These are phyloP conservation scores for Scophthalmus maximus DNA, from an alignment of 2,113 vertebrate species.

Conservation along the genomic window DNA sequence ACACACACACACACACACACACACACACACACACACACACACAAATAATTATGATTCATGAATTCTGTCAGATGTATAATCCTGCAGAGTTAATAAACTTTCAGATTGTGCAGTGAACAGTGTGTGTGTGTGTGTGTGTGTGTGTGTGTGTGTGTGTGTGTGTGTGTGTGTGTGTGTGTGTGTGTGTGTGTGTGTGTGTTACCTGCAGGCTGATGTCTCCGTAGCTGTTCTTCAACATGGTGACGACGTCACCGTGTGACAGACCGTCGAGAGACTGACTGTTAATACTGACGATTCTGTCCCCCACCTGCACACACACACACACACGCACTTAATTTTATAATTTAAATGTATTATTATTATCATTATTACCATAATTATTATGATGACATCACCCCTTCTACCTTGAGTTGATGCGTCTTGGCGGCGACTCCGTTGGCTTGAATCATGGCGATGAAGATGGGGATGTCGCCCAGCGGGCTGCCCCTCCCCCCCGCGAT, in stretches of 20 bases:
- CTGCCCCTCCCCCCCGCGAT: conserved; percentile 96
- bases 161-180: conserved; percentile 6
- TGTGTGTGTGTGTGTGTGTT: conserved; percentile 41
- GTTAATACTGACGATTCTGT: conserved; percentile 96
- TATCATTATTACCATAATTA: not conserved
- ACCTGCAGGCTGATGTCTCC: conserved; percentile 94
- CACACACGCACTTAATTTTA: conserved; percentile 81
- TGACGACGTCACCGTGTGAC: conserved; percentile 91
- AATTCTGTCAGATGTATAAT: no score
- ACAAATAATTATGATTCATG: not conserved
- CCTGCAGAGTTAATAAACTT: no score
- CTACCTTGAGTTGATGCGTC: conserved; percentile 90
- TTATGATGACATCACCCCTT: not conserved
- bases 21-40: not conserved
- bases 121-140: no score
- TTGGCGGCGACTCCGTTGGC: conserved; percentile 92
- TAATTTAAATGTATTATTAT: not conserved
- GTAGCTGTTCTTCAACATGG: conserved; percentile 93
- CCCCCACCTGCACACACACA: conserved; percentile 87
- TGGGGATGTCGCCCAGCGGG: conserved; percentile 92
- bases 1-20: not conserved
- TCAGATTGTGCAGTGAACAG: no score
- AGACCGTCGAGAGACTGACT: conserved; percentile 88
- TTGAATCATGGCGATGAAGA: conserved; percentile 99
- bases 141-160: no score